These are phyloP conservation scores for Drosophila nigrodunni DNA, from an alignment of 1,140 invertebrate species.

Conservation along the genomic window DNA sequence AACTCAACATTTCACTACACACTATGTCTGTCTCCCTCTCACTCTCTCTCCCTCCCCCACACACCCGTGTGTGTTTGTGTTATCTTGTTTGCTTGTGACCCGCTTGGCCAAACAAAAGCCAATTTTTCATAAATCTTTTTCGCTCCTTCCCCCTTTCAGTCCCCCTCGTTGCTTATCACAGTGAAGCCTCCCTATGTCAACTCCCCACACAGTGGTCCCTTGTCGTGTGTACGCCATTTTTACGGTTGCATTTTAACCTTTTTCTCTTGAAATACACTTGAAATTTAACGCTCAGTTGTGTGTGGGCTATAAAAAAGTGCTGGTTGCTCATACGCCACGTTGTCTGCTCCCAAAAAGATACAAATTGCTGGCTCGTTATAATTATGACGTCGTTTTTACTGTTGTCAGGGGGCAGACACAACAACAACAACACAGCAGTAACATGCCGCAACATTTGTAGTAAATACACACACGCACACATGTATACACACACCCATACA, in stretches of 20 bases:
- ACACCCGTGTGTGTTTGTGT: constrained; percentile 43
- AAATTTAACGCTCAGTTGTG: constrained; percentile 72
- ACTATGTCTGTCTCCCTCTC: background rate
- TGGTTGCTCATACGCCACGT: constrained; percentile 70
- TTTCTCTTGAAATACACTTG: constrained; percentile 68
- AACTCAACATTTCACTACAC: constrained; percentile 66
- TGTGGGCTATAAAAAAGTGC: constrained; percentile 61
- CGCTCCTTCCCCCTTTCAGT: background rate
- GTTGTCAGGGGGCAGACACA: constrained; percentile 41
- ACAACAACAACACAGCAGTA: background rate
- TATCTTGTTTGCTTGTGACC: constrained; percentile 70
- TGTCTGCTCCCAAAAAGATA: constrained; percentile 46
- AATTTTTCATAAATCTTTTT: constrained; percentile 80
- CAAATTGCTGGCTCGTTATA: constrained; percentile 79
- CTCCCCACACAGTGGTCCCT: background rate
- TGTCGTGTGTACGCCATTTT: constrained; percentile 43
- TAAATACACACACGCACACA: background rate
- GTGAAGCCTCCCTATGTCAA: background rate
- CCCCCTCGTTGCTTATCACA: constrained; percentile 20
- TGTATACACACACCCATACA: too few species aligned
- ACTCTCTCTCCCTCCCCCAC: background rate
- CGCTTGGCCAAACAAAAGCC: constrained; percentile 77
- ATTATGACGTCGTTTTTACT: constrained; percentile 78
- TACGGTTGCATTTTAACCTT: constrained; percentile 78
- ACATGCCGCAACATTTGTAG: constrained; percentile 19